These are phyloP conservation scores for Ambastaia sidthimunki DNA, from an alignment of 2,797 vertebrate species.

Conservation along the genomic window DNA sequence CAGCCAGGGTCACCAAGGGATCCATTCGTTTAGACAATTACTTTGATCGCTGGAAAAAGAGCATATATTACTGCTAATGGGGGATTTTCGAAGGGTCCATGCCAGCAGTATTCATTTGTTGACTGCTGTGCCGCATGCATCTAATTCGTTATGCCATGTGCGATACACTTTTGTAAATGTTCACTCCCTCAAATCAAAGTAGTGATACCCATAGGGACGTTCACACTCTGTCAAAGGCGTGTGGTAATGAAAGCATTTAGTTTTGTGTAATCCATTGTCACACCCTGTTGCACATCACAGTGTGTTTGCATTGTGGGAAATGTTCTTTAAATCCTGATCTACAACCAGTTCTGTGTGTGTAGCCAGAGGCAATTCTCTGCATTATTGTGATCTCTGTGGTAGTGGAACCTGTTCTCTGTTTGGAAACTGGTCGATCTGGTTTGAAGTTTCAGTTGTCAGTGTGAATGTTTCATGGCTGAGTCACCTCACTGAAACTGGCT, in stretches of 20 bases:
- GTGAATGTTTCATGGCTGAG: not conserved
- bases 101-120: constrained; percentile 35
- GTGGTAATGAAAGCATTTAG: constrained; percentile 1
- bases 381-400: not conserved
- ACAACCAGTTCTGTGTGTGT: not conserved
- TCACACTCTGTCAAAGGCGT: not conserved
- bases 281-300: constrained; percentile 7
- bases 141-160: constrained; percentile 4
- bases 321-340: constrained; percentile 1
- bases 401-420: constrained; percentile 18
- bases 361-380: not conserved
- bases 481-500: constrained; percentile 32
- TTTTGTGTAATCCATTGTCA: constrained; percentile 5
- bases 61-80: constrained; percentile 38
- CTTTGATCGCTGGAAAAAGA: constrained; percentile 42
- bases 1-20: constrained; percentile 43
- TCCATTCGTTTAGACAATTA: constrained; percentile 37
- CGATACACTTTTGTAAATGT: not conserved
- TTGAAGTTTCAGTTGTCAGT: constrained; percentile 43
- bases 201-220: constrained; percentile 3
- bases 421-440: constrained; percentile 36
- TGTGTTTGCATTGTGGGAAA: constrained; percentile 13
- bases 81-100: constrained; percentile 23
- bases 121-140: constrained; percentile 6
- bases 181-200: not conserved